These are phyloP conservation scores for Lasioglossum villosulum DNA, from an alignment of 2,888 invertebrate genomes.

Conservation along the genomic window DNA sequence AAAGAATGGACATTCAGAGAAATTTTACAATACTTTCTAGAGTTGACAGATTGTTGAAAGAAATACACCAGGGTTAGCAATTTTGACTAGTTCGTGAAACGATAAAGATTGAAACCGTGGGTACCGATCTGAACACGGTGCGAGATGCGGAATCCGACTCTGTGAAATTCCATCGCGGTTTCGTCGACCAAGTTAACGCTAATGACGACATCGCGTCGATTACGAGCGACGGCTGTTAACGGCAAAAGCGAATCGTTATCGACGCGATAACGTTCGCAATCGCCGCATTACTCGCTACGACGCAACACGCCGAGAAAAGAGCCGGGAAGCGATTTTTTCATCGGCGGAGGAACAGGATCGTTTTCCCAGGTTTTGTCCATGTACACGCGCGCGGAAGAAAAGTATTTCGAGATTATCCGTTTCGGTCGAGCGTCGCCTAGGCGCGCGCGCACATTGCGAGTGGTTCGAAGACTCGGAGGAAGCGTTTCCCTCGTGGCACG, in stretches of 20 bases:
- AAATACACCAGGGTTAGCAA: no score
- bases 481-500: background rate
- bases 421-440: background rate
- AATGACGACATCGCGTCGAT: background rate
- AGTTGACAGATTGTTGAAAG: no score
- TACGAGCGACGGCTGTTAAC: background rate
- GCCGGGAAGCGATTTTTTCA: background rate
- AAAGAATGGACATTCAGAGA: no score
- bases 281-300: background rate
- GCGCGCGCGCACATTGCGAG: background rate
- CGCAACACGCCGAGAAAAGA: background rate
- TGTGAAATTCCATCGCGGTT: background rate
- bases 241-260: constrained; percentile 14
- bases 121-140: background rate
- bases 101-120: no score
- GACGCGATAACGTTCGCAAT: constrained; percentile 6
- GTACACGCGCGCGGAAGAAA: background rate
- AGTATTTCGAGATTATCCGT: background rate
- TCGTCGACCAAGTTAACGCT: background rate
- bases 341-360: background rate
- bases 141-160: background rate
- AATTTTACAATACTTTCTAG: no score
- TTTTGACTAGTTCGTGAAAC: no score
- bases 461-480: background rate
- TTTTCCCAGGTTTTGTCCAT: background rate